Evolutionary conservation across 2,888 invertebrate species (phyloP), one percentile per base, ranked within the genome.

Genomic region (Branchellion lobata): DNA sequence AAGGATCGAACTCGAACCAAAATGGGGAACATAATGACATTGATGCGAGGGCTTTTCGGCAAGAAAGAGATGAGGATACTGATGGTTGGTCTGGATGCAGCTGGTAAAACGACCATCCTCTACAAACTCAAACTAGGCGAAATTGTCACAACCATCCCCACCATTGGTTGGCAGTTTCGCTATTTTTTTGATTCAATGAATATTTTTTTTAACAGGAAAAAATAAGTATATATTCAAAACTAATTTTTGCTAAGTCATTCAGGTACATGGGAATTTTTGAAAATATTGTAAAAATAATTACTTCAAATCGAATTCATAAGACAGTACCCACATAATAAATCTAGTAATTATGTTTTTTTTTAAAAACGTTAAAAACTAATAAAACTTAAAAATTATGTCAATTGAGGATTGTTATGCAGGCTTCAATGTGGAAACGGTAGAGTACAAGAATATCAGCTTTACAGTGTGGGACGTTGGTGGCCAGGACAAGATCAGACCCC

Each of bases 51-150:
- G 91, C 93, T 99, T 85, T 98, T 99, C 90, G 98, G 99, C 91
- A 99, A 98, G 91, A 98, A 97, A 89, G 97, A 99, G 91, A 98
- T 99, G 98, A 93, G 99, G 91, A 97, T 98, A 92, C 91, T 98
- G 90, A 98, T 98, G 97, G 96, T 96, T 86, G 96, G 96, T 88
- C 92, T 96, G 88, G 97, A 98, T 91, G 97, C 97, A 87, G 98
- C 98, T 90, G 98, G 98, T 91, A 98, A 98, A 93, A 98, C 98
- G 88, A 98, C 97, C 90, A 98, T 98, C 90, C 91, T 98, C 90
- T 97, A 97, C 92, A 98, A 98, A 93, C 92, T 98, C 89, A 98
- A 98, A 92, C 92, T 98, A 91, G 97, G 97, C 89, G 97, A 98
- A 93, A 97, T 97, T 91, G 97, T 98, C 88, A 97, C 97, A 89